Evolutionary conservation across 2,888 invertebrate species (phyloP), one percentile per base, ranked within the genome.

Genomic region (Mesoligia furuncula): DNA sequence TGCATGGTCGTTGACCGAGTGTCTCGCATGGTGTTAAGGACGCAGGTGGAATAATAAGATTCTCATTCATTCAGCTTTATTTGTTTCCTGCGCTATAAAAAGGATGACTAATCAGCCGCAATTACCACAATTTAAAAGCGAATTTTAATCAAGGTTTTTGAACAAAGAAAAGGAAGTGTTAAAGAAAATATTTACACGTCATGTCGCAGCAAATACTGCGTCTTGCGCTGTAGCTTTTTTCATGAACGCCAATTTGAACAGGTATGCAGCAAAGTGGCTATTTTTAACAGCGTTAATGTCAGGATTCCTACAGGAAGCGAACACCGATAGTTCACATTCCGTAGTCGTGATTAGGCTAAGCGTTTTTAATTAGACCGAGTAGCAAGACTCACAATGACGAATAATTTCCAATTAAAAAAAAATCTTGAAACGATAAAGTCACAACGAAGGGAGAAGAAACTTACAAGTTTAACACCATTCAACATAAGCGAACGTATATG

Each of bases 1-100:
- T 81, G 87, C 83, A 86, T 89, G 90, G 90, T 89, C 89, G 74
- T 79, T 89, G 88, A 92, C 90, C 90, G 83, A 73, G 70, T 78
- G 80, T 81, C 85, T 79, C 77, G 79, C 79, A 87, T 87, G 89
- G 86, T 80, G 80, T 80, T 72, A 74, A 69, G 48, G 36, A 87
- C 83, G 85, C 87, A 82, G 54, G 67, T 85, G 48, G 85, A 88
- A 89, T 90, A 87, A 80, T 84, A 84, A 90, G 64, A n/a, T 67
- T 48, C 24, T 36, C 42, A 66, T 79, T 88, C 64, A 75, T 81
- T 80, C 71, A 79, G 7, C 45, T 76, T 65, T 45, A 75, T 80
- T 64, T 17, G 36, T 68, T 61, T 74, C 45, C 51, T 65, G 57
- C 20, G 27, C 27, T 31, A 66, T 36, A 66, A 73, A 77, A 69